Conservation (phyloP, 2,113 vertebrate species). For the Psettodes erumei region DNA sequence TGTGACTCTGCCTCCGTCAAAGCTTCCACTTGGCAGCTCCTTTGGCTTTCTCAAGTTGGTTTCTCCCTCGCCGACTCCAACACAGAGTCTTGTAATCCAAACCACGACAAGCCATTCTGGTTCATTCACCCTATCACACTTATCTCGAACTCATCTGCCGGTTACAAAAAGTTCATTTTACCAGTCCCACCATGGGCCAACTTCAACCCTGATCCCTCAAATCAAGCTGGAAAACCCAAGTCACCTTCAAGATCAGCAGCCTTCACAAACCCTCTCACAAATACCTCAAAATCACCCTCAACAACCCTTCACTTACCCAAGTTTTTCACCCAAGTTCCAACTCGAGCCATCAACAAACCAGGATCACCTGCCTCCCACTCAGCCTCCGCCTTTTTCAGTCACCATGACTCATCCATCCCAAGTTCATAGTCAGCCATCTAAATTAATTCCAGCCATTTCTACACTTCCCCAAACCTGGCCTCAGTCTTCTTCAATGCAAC, state of each 20-base stretch:
- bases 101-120: background rate
- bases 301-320: conserved; percentile 2
- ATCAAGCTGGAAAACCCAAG: background rate
- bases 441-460: background rate
- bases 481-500: conserved; percentile 18
- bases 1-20: background rate
- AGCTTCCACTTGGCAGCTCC: background rate
- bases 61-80: background rate
- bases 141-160: background rate
- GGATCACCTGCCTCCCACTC: conserved; percentile 2
- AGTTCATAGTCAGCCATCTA: background rate
- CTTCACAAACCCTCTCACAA: conserved; percentile 1
- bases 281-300: conserved; percentile 12
- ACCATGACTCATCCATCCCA: conserved; percentile 10
- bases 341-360: conserved; percentile 29
- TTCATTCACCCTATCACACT: background rate
- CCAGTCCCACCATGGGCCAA: background rate
- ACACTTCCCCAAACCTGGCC: conserved; percentile 10
- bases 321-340: conserved; percentile 44
- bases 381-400: background rate
- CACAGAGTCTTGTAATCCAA: background rate
- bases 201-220: conserved; percentile 23
- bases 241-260: background rate
- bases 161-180: background rate
- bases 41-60: conserved; percentile 10